phyloP scores from a whole-genome alignment of 2,888 invertebrate species.

The Eupelmus urozonus region DNA sequence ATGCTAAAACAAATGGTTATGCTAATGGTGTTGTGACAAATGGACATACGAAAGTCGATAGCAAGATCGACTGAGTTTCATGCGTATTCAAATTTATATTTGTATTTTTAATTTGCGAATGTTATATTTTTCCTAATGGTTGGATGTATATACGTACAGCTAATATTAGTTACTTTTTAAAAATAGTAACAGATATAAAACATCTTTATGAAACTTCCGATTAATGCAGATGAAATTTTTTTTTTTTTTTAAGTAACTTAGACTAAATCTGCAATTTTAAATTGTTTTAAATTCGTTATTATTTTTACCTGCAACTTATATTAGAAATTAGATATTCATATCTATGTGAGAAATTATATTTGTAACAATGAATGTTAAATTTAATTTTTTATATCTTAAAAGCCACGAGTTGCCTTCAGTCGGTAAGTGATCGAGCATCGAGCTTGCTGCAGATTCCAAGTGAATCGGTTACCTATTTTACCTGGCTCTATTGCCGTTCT shows the following conservation, averaged over 20 bases:
- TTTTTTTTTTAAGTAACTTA: background rate
- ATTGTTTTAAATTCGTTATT: background rate
- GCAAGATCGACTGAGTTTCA: conserved; percentile 30
- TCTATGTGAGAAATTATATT: background rate
- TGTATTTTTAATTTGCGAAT: conserved; percentile 6
- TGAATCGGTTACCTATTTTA: conserved; percentile 24
- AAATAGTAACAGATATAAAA: too few relatives aligned
- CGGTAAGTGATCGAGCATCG: conserved; percentile 6
- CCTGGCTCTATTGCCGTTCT: background rate
- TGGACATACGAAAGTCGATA: conserved; percentile 18
- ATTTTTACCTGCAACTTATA: background rate
- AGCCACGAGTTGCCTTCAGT: background rate
- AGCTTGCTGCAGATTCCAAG: background rate
- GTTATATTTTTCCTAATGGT: background rate
- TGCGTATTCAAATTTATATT: background rate
- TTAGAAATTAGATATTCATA: background rate
- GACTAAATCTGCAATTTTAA: background rate
- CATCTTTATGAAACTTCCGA: too few relatives aligned
- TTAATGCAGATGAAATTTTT: too few relatives aligned
- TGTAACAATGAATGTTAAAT: background rate
- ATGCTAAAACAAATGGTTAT: conserved; percentile 8
- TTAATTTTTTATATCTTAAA: background rate
- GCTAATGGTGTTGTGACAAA: conserved; percentile 17
- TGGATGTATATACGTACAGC: too few relatives aligned
- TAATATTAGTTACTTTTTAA: too few relatives aligned